These are phyloP conservation scores for Eurois occulta DNA, from an alignment of 2,888 invertebrate genomes.

Conservation along the genomic window DNA sequence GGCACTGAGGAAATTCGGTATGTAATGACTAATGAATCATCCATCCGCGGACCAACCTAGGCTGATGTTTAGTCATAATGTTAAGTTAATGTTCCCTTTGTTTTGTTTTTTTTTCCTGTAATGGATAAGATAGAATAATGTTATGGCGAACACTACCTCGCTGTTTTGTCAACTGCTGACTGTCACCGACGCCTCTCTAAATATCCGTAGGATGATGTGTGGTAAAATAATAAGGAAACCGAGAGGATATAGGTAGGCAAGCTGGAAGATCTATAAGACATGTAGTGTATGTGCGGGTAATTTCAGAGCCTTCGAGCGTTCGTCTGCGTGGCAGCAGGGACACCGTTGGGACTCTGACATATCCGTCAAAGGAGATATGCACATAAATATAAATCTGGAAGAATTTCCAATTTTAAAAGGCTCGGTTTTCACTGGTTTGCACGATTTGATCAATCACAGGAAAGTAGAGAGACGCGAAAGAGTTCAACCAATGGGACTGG, in stretches of 20 bases:
- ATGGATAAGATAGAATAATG: not conserved
- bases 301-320: not conserved
- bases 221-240: not conserved
- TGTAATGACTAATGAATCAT: too few relatives aligned
- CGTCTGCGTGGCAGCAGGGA: not conserved
- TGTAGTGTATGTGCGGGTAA: not conserved
- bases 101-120: constrained; percentile 5
- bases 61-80: not conserved
- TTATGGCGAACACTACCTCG: constrained; percentile 1
- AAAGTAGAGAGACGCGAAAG: not conserved
- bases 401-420: not conserved
- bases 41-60: too few relatives aligned
- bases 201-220: not conserved
- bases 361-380: not conserved
- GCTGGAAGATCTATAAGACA: not conserved
- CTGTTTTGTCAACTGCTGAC: constrained; percentile 2
- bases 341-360: not conserved
- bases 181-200: not conserved
- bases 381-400: not conserved
- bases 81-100: constrained; percentile 1
- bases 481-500: not conserved
- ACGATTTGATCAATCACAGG: not conserved
- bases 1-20: too few relatives aligned
- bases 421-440: not conserved
- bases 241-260: not conserved